Conservation (phyloP, 2,888 invertebrate genomes). For the Schizotus pectinicornis region DNA sequence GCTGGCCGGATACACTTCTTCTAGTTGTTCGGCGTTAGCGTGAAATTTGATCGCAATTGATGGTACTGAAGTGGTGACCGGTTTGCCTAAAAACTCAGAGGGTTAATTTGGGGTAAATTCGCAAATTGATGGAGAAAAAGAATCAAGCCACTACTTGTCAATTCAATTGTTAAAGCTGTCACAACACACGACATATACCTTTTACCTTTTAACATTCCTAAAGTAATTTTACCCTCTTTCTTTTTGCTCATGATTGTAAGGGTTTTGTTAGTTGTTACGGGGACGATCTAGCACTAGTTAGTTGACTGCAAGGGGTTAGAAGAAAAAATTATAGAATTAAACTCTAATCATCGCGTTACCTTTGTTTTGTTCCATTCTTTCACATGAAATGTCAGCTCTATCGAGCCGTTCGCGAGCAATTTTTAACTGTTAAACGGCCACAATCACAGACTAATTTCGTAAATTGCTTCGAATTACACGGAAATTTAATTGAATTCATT, state of each 20-base stretch:
- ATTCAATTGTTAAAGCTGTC: background rate
- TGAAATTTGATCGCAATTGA: slow-evolving; percentile 73
- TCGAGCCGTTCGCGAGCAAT: no score
- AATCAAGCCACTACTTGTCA: background rate
- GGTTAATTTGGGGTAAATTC: slow-evolving; percentile 1
- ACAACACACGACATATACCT: slow-evolving; percentile 47
- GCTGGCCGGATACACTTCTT: slow-evolving; percentile 67
- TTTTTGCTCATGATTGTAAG: slow-evolving; percentile 42
- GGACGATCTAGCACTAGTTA: slow-evolving; percentile 13
- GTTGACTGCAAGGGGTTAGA: slow-evolving; percentile 1
- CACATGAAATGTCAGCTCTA: no score
- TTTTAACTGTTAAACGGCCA: no score
- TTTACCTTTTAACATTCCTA: slow-evolving; percentile 59
- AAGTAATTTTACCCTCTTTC: slow-evolving; percentile 55
- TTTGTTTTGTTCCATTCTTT: no score
- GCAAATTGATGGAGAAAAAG: background rate
- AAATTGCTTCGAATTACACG: no score
- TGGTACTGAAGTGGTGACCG: slow-evolving; percentile 58
- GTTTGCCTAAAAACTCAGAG: slow-evolving; percentile 50
- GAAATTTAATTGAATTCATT: no score
- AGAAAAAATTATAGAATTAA: background rate
- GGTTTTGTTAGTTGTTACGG: background rate
- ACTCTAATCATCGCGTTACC: no score
- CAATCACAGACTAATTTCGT: no score
- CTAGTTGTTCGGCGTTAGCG: slow-evolving; percentile 78